These are phyloP conservation scores for Tethya wilhelma DNA, from an alignment of 37 sponge, comb jelly and placozoan genomes.

Conservation along the genomic window DNA sequence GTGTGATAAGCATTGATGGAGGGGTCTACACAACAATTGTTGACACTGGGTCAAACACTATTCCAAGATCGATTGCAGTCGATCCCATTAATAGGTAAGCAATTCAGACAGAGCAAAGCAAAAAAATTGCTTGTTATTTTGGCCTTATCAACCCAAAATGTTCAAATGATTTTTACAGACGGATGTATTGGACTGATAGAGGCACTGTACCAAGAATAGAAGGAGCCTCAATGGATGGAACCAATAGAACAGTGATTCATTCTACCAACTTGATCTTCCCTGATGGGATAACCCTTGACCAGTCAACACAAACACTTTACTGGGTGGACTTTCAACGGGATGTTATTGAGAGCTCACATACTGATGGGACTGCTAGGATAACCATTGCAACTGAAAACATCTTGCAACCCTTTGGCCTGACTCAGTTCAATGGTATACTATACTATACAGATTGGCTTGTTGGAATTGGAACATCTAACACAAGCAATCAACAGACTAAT, in stretches of 20 bases:
- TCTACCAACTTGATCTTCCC: conserved; percentile 30
- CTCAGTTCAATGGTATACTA: not conserved
- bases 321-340: conserved; percentile 60
- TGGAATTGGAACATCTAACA: too few species aligned
- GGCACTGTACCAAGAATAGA: not conserved
- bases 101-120: too few species aligned
- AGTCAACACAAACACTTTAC: conserved; percentile 55
- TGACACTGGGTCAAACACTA: too few species aligned
- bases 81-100: too few species aligned
- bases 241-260: not conserved
- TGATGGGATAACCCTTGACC: conserved; percentile 58
- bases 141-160: too few species aligned
- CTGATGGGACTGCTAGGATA: conserved; percentile 29
- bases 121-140: too few species aligned
- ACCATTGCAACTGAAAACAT: not conserved
- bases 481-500: too few species aligned
- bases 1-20: conserved; percentile 21
- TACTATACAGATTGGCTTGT: conserved; percentile 4
- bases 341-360: conserved; percentile 20
- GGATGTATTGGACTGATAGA: conserved; percentile 68
- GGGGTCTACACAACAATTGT: too few species aligned
- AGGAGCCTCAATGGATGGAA: conserved; percentile 8
- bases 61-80: too few species aligned
- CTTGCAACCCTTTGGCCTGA: not conserved
- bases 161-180: too few species aligned